phyloP scores from a whole-genome alignment of 2,888 invertebrate species.

The Athrips mouffetella region DNA sequence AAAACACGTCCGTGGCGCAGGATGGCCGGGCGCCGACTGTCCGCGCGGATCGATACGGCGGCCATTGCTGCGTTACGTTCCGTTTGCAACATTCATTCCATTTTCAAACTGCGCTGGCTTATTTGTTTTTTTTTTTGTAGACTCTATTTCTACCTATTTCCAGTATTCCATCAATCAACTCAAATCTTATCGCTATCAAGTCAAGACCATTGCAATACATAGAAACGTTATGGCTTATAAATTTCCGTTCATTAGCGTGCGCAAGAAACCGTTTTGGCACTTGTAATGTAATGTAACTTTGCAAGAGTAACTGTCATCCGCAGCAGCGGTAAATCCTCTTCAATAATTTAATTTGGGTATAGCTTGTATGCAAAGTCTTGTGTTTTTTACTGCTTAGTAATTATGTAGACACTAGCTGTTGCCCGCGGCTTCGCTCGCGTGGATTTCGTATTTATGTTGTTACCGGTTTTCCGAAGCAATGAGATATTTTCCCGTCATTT shows the following conservation, averaged over 20 bases:
- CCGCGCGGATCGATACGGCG: slow-evolving; percentile 68
- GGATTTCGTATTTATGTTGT: too few relatives aligned
- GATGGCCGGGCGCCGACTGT: slow-evolving; percentile 66
- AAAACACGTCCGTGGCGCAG: slow-evolving; percentile 51
- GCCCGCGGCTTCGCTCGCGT: too few relatives aligned
- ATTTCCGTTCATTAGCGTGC: too few relatives aligned
- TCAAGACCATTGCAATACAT: too few relatives aligned
- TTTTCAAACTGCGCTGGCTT: slow-evolving; percentile 23
- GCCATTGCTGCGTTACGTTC: slow-evolving; percentile 65
- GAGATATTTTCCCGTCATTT: too few relatives aligned
- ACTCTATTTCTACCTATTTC: neutral
- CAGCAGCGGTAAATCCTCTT: slow-evolving; percentile 9
- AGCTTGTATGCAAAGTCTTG: neutral
- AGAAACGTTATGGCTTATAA: too few relatives aligned
- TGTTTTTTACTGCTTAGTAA: neutral
- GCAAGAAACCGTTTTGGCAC: too few relatives aligned
- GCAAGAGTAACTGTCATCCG: slow-evolving; percentile 7
- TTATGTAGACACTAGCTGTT: too few relatives aligned
- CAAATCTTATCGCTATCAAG: too few relatives aligned
- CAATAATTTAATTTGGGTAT: neutral
- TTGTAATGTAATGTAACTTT: slow-evolving; percentile 1
- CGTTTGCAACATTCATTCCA: slow-evolving; percentile 47
- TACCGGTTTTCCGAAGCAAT: too few relatives aligned
- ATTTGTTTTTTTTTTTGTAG: neutral
- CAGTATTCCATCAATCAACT: too few relatives aligned